Evolutionary conservation across 2,888 invertebrate species (phyloP), one percentile per base, ranked within the genome.

Genomic region (Latrodectus elegans): DNA sequence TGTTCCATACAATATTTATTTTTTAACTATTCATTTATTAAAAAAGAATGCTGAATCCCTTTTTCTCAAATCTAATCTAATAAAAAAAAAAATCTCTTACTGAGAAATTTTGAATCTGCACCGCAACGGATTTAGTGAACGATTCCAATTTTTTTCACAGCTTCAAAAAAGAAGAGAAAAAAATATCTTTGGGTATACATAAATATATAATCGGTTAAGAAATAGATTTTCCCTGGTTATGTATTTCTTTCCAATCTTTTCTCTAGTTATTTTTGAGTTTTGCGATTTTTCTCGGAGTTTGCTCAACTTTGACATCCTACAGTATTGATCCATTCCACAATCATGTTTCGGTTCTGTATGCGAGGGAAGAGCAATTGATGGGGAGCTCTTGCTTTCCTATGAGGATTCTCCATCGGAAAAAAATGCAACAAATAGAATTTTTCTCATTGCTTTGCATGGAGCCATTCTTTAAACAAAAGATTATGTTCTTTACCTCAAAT

Each of bases 391-490:
- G 51, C 49, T 49, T 38, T 71, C 71, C 71, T 71, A 6, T 49
- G 71, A 51, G 71, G 49, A 49, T 14, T 49, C 11, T 10, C 14
- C 49, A 71, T 71, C 71, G n/a, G 38, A 51, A 71, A 71, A 9
- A 49, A 71, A 51, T 8, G 60, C 12, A 60, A 15, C n/a, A 60
- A 60, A 60, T 60, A 12, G 60, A 60, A 60, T 60, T 60, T 60
- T 60, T 60, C 60, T n/a, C 60, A 60, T 60, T 60, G 60, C 60
- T 60, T 60, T 60, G 60, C 60, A 60, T 60, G n/a, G 60, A 60
- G 38, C 38, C 38, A 38, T n/a, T 60, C 60, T 60, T 60, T 60
- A 15, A 12, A 60, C 60, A 12, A n/a, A 60, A 60, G 60, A 10
- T 60, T 60, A 60, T n/a, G 12, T 60, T 60, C 60, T 0, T n/a